Percentiles rank a stretch among this genome's conserved stretches.
These are phyloP conservation scores for Ectropis crepuscularia DNA, from an alignment of 2,888 invertebrate species.

Conservation along the genomic window DNA sequence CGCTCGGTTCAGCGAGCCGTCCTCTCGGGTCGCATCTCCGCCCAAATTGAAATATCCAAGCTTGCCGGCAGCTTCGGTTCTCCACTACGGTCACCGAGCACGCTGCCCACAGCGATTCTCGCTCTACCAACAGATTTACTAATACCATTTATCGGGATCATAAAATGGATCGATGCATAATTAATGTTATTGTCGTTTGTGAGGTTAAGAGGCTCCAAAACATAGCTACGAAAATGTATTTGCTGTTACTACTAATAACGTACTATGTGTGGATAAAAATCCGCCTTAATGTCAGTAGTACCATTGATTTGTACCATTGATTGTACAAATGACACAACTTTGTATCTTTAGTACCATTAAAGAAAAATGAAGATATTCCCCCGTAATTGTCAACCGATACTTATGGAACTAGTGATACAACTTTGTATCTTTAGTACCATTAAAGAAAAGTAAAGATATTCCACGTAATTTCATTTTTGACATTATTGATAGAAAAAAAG, in stretches of 20 bases:
- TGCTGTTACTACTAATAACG: no score
- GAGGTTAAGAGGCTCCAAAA: neutral
- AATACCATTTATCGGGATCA: constrained; percentile 17
- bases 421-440: no score
- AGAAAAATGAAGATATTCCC: no score
- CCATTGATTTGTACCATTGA: no score
- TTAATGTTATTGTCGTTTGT: neutral
- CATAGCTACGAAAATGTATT: neutral
- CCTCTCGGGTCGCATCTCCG: constrained; percentile 81
- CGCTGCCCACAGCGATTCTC: constrained; percentile 43
- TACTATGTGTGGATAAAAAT: neutral
- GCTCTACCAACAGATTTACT: constrained; percentile 50
- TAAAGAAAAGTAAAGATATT: no score
- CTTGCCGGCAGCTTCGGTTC: constrained; percentile 42
- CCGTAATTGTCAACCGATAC: no score
- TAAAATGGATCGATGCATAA: neutral
- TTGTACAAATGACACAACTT: no score
- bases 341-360: no score
- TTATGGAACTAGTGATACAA: no score
- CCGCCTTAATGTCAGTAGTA: no score
- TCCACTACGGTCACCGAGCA: constrained; percentile 31
- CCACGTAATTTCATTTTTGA: no score
- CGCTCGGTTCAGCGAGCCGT: constrained; percentile 83
- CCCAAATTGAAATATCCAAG: constrained; percentile 83
- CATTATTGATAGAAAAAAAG: no score